A percentile compares a stretch with the other conserved stretches of the same genome.
Conservation (phyloP, 2,888 invertebrate species). For the Agapostemon virescens region DNA sequence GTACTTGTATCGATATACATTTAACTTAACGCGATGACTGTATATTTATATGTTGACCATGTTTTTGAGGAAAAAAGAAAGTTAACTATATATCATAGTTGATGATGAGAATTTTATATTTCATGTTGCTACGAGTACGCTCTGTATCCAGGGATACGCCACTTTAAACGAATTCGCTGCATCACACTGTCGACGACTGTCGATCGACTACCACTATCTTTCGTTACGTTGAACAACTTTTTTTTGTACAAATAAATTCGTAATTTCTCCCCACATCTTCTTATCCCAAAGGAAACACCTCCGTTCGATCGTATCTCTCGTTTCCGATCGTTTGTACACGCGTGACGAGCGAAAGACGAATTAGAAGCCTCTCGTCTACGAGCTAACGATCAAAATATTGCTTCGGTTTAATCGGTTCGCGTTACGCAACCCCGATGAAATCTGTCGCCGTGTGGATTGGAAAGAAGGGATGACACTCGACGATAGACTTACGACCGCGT, state of each 20-base stretch:
- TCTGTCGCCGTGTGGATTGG: background rate
- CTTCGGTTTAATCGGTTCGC: background rate
- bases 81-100: slow-evolving; percentile 73
- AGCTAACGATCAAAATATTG: background rate
- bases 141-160: slow-evolving; percentile 64
- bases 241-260: slow-evolving; percentile 72
- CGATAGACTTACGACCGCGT: slow-evolving; percentile 25
- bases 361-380: background rate
- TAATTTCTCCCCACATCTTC: slow-evolving; percentile 66
- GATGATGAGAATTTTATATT: slow-evolving; percentile 79
- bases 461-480: background rate
- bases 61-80: slow-evolving; percentile 59
- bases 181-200: slow-evolving; percentile 63
- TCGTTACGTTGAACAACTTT: slow-evolving; percentile 65
- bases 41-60: slow-evolving; percentile 79
- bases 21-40: slow-evolving; percentile 74
- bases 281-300: background rate
- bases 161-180: slow-evolving; percentile 62
- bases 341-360: background rate
- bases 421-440: background rate
- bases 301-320: background rate
- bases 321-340: background rate
- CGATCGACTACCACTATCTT: slow-evolving; percentile 63
- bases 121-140: slow-evolving; percentile 74
- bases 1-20: slow-evolving; percentile 60